Evolutionary conservation across 2,888 invertebrate species (phyloP).

Genomic region (Azorinus chamasolen): DNA sequence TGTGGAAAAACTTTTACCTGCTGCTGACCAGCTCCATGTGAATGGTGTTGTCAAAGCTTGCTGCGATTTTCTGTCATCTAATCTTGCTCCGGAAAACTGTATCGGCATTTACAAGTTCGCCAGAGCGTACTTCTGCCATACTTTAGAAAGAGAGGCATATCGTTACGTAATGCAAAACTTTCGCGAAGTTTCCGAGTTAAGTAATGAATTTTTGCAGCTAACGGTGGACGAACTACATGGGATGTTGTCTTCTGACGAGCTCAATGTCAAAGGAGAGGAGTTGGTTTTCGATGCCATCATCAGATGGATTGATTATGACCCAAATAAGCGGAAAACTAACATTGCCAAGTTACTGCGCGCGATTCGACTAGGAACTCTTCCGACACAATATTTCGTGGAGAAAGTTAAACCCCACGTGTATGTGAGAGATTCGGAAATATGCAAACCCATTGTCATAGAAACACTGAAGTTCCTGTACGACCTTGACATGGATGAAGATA

Average conservation of each 20-base stretch:
- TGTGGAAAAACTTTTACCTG: constrained; percentile 91
- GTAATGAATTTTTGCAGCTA: constrained; percentile 87
- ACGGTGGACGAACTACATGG: constrained; percentile 82
- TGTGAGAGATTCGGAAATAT: constrained; percentile 91
- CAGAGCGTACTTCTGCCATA: constrained; percentile 91
- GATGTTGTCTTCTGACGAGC: constrained; percentile 81
- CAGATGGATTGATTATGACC: constrained; percentile 94
- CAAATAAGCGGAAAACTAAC: constrained; percentile 91
- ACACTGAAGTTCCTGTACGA: constrained; percentile 96
- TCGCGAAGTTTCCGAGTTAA: constrained; percentile 71
- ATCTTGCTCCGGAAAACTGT: constrained; percentile 92
- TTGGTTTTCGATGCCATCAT: constrained; percentile 87
- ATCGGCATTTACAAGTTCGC: constrained; percentile 95
- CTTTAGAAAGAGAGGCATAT: constrained; percentile 90
- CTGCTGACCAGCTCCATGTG: constrained; percentile 96
- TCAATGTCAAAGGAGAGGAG: constrained; percentile 85
- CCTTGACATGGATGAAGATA: constrained; percentile 93
- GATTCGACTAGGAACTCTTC: constrained; percentile 89
- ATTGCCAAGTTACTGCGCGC: constrained; percentile 89
- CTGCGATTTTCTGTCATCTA: constrained; percentile 91
- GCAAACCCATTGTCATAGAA: constrained; percentile 95
- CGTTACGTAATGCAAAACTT: constrained; percentile 89
- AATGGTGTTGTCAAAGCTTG: constrained; percentile 93
- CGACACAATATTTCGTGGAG: constrained; percentile 96
- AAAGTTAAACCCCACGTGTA: constrained; percentile 92